Evolutionary conservation across 2,888 invertebrate genomes (phyloP), one percentile per base, ranked within the genome.

Genomic region (Rotaria sp.): DNA sequence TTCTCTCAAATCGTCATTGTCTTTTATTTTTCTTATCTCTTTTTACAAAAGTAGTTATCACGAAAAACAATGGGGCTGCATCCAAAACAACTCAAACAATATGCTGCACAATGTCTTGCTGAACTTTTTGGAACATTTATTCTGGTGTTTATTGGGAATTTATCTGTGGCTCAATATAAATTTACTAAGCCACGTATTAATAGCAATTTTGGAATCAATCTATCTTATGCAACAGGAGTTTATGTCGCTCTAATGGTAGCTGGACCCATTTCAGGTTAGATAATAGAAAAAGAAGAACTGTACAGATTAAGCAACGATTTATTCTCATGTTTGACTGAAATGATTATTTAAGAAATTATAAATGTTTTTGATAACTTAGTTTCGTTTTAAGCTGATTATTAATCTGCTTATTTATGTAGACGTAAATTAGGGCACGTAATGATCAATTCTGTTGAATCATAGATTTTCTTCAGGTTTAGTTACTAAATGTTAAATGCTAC

Each of bases 211-310:
- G 50, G 85, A 4, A 13, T 75, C 26, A 74, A 55, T 74, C 13
- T 86, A 57, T 67, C 85, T 1, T 74, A 26, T 26, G 86, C 67
- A 35, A 45, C 74, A 35, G 80, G 85, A 52, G 80, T 50, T 30
- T 57, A 85, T 75, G 21, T 57, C 0, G 86, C 85, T 15, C 30
- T 86, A 30, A 74, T 85, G 35, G 15, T 86, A 38, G 85, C 84
- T 10, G 86, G 86, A 30, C 85, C 85, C 35, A 57, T 85, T n/a
- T 86, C 86, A 86, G 86, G 86, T 86, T 52, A 86, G 52, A 30
- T 26, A 38, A 35, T 35, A 1, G 11, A 84, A 18, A 85, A n/a
- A 41, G 55, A n/a, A 38, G 21, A 8, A 59, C 48, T 41, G 10
- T n/a, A 85, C 13, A 2, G 13, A 30, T 13, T 52, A 21, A 1